Evolutionary conservation across 2,888 invertebrate species (phyloP).

Genomic region (Tridacna gigas): DNA sequence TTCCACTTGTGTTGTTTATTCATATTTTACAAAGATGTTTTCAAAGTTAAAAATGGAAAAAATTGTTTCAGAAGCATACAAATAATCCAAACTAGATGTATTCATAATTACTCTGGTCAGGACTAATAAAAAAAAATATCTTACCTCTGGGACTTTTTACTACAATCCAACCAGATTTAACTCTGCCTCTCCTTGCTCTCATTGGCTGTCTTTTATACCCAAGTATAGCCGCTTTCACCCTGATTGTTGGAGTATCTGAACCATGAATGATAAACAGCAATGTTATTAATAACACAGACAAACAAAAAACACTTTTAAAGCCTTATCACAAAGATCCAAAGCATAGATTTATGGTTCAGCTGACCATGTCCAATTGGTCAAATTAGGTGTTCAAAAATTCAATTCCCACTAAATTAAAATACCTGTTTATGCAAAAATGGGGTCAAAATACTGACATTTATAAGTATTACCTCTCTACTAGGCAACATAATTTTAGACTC

Average conservation of each 20-base stretch:
- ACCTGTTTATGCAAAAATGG: neutral
- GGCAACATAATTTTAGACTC: neutral
- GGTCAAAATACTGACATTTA: neutral
- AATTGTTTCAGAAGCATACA: no score
- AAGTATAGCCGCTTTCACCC: neutral
- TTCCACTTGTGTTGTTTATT: no score
- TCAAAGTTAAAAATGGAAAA: no score
- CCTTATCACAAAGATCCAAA: conserved; percentile 14
- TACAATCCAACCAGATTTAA: no score
- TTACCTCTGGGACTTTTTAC: no score
- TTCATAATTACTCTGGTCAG: no score
- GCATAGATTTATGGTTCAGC: conserved; percentile 11
- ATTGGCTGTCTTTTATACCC: no score
- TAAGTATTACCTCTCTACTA: no score
- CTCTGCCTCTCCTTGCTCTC: no score
- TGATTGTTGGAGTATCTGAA: neutral
- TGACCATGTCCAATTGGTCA: conserved; percentile 23
- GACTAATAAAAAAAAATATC: no score
- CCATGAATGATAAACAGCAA: conserved; percentile 12
- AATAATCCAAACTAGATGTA: no score
- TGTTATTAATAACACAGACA: neutral
- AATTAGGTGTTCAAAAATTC: conserved; percentile 23
- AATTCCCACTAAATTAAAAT: conserved; percentile 11
- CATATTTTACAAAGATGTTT: no score
- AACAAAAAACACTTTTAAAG: conserved; percentile 9